Evolutionary conservation across 2,888 invertebrate genomes (phyloP), one percentile per base, ranked within the genome.

Genomic region (Iselma pallidipennis): DNA sequence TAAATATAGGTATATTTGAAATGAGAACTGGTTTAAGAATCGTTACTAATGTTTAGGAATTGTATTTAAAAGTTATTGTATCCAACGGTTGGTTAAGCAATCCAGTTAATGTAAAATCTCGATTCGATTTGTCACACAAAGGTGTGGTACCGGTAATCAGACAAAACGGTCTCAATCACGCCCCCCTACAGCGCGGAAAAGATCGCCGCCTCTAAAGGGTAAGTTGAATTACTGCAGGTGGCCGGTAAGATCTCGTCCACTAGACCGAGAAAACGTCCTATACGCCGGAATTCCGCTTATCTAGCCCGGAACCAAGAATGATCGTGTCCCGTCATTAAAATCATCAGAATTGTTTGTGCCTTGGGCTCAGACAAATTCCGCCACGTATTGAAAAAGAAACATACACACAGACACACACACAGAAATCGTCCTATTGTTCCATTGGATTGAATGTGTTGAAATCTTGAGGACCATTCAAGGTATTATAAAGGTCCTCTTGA

Each of bases 51-150:
- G n/a, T 33, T 33, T n/a, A 33, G 14, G 4, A 6, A 10, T 42
- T 21, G 12, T 21, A 42, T 21, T 42, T 21, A 42, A 42, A 21
- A 21, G 21, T 57, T 57, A 62, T 62, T 55, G 50, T 66, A 56
- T 56, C 65, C 65, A 71, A 73, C 72, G 73, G 66, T 71, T 66
- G 68, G 71, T 57, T 73, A 71, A 68, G 72, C 72, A 74, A 74
- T 69, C 75, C 72, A 72, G 72, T 75, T 75, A 74, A 70, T 70
- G 65, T 66, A 68, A 66, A 69, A 68, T 67, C 67, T 66, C 68
- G 68, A 68, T 70, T 74, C 63, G 71, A 72, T 74, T 74, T 72
- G 71, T 73, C 72, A 69, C 69, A 57, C 55, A 59, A 57, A 66
- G 61, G 57, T 57, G 56, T 57, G 61, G 56, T 66, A 56, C 57